Conservation (phyloP, 2,113 vertebrate genomes). For the Megaleporinus macrocephalus region DNA sequence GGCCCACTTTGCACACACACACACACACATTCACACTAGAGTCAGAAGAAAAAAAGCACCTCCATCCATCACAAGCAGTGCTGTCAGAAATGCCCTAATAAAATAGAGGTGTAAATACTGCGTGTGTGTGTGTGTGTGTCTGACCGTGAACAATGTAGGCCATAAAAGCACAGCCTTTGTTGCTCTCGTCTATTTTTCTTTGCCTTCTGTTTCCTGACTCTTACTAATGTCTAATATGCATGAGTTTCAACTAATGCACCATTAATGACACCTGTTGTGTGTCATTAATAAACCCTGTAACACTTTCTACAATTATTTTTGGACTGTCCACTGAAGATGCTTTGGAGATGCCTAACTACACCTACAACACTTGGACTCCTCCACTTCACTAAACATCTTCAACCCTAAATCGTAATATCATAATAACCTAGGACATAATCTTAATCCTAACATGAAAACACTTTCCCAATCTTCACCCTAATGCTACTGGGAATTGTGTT, state of each 20-base stretch:
- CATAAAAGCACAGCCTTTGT: constrained; percentile 66
- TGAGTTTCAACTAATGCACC: constrained; percentile 40
- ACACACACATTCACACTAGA: constrained; percentile 47
- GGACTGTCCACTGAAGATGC: background rate
- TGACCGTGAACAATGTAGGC: constrained; percentile 68
- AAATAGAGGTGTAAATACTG: constrained; percentile 72
- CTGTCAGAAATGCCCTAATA: constrained; percentile 72
- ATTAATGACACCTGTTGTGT: constrained; percentile 31
- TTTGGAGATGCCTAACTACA: background rate
- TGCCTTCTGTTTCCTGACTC: constrained; percentile 28
- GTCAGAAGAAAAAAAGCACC: constrained; percentile 45
- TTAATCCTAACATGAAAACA: too few species aligned
- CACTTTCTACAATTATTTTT: background rate
- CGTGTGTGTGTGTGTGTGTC: constrained; percentile 24
- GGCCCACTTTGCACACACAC: constrained; percentile 64
- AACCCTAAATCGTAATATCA: too few species aligned
- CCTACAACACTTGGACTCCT: too few species aligned
- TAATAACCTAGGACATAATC: too few species aligned
- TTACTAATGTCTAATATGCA: constrained; percentile 24
- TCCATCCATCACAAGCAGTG: constrained; percentile 68
- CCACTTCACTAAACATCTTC: too few species aligned
- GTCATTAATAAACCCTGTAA: background rate
- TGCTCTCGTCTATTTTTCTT: constrained; percentile 61
- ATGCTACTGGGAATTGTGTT: too few species aligned
- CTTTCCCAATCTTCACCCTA: too few species aligned